Percentiles rank a stretch among this genome's conserved stretches.
phyloP scores from a whole-genome alignment of 2,113 vertebrate genomes.

The Chitala chitala region DNA sequence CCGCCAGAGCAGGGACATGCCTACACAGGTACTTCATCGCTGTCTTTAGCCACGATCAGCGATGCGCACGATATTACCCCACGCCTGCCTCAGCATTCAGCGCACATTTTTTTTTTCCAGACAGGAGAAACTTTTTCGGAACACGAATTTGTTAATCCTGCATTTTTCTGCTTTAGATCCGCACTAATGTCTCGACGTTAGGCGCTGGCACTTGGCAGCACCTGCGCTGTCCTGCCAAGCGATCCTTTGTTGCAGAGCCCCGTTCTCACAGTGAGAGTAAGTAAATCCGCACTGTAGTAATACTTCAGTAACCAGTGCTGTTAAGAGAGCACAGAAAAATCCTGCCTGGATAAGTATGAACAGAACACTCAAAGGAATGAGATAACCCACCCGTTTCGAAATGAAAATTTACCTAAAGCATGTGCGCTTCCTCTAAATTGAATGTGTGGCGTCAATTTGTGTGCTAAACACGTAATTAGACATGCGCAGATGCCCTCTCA shows the following conservation, averaged over 20 bases:
- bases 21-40: background rate
- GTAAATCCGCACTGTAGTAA: background rate
- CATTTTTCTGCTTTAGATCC: background rate
- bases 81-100: background rate
- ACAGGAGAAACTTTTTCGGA: background rate
- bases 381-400: no score
- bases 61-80: background rate
- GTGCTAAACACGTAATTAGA: no score
- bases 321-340: no score
- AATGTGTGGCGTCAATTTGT: no score
- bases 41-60: background rate
- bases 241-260: no score
- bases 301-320: background rate
- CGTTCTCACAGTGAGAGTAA: no score
- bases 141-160: slow-evolving; percentile 1
- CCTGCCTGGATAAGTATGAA: no score
- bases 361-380: no score
- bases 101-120: background rate
- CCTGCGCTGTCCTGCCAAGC: no score
- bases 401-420: no score
- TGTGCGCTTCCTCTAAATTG: no score
- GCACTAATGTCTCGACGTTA: background rate
- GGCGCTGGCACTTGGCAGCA: background rate
- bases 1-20: background rate
- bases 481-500: no score